Evolutionary conservation across 92 coral and sea anemone species (phyloP).

Genomic region (Porites lobata): DNA sequence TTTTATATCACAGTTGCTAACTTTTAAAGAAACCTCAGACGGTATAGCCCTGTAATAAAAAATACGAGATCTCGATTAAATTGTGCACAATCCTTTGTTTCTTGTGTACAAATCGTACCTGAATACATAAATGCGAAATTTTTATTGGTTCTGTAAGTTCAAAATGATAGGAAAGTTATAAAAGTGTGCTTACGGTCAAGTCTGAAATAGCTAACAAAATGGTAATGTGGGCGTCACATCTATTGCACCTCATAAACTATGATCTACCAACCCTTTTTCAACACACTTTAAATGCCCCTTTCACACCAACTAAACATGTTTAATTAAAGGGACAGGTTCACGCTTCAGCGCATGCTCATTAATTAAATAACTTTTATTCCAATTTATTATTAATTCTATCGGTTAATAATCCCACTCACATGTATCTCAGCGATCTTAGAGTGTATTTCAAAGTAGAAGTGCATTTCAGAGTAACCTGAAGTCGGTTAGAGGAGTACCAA

Average conservation of each 20-base stretch:
- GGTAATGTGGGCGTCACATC: neutral
- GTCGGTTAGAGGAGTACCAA: too few species aligned
- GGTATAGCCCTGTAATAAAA: slow-evolving; percentile 19
- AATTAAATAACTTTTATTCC: too few species aligned
- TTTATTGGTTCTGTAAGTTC: neutral
- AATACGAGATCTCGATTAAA: neutral
- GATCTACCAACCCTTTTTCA: neutral
- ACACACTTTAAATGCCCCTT: neutral
- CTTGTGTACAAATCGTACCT: neutral
- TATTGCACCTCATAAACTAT: neutral
- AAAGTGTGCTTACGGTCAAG: neutral
- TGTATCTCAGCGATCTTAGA: too few species aligned
- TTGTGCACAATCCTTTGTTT: neutral
- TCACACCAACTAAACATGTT: too few species aligned
- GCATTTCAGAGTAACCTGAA: too few species aligned
- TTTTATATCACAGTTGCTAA: slow-evolving; percentile 24
- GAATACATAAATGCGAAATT: neutral
- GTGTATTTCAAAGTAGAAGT: too few species aligned
- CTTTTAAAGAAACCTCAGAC: slow-evolving; percentile 16
- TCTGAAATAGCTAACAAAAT: neutral
- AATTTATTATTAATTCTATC: too few species aligned
- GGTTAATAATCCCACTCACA: too few species aligned
- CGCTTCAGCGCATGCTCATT: too few species aligned
- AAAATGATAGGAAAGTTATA: neutral
- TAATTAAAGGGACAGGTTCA: too few species aligned